A percentile compares a stretch with the other conserved stretches of the same genome.
Conservation (phyloP, 2,797 vertebrate genomes). For the Coranthus polyacanthus region DNA sequence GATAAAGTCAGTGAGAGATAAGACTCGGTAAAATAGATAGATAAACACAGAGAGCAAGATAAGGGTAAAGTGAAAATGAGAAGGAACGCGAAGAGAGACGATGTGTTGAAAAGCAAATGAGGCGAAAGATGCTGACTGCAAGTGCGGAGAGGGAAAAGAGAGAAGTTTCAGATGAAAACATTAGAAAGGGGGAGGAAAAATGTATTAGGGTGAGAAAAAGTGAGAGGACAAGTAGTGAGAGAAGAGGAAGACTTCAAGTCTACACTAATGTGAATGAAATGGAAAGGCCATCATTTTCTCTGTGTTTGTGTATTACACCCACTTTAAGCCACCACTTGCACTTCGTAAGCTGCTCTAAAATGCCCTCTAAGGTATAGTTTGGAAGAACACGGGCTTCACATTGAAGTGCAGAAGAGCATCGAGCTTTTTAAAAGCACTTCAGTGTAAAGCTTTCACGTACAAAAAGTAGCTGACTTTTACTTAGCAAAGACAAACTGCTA, state of each 20-base stretch:
- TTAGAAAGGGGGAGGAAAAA: not conserved
- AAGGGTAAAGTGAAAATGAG: constrained; percentile 47
- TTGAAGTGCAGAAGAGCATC: too few species aligned
- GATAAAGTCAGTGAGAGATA: constrained; percentile 59
- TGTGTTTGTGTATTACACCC: constrained; percentile 27
- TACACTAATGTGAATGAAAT: constrained; percentile 22
- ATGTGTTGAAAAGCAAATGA: constrained; percentile 44
- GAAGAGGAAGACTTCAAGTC: constrained; percentile 7
- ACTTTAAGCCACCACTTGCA: too few species aligned
- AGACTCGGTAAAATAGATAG: constrained; percentile 54
- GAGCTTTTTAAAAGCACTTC: too few species aligned
- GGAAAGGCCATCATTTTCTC: constrained; percentile 17
- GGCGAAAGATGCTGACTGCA: constrained; percentile 22
- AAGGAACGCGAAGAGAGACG: not conserved
- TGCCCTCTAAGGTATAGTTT: too few species aligned
- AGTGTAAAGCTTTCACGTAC: too few species aligned
- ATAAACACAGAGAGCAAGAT: constrained; percentile 59
- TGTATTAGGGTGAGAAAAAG: constrained; percentile 5
- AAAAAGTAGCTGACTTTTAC: too few species aligned
- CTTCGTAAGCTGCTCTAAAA: too few species aligned
- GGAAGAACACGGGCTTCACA: too few species aligned
- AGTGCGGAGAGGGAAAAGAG: not conserved
- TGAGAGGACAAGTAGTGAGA: not conserved
- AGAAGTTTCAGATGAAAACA: not conserved
- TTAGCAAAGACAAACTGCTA: too few species aligned